Conservation (phyloP, 2,888 invertebrate species). For the Heliconius sara region DNA sequence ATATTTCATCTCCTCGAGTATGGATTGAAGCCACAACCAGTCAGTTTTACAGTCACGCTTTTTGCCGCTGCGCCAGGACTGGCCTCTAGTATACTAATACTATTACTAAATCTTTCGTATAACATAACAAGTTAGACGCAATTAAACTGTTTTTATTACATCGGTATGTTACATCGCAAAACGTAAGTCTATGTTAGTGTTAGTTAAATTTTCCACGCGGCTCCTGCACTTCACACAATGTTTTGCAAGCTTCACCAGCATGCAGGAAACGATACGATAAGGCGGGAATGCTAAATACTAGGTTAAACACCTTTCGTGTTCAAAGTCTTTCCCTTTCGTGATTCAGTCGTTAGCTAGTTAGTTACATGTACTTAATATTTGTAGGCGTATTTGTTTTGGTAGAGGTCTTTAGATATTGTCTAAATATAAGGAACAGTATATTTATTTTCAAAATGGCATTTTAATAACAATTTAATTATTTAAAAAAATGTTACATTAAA, state of each 20-base stretch:
- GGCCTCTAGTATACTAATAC: no score
- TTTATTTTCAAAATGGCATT: no score
- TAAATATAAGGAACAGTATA: not conserved
- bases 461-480: no score
- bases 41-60: no score
- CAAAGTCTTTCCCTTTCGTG: not conserved
- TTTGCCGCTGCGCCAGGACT: no score
- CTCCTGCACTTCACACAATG: not conserved
- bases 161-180: not conserved
- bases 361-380: not conserved
- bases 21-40: no score
- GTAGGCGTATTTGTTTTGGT: not conserved
- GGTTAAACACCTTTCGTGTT: constrained; percentile 9
- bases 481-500: no score
- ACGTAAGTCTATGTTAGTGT: not conserved
- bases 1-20: no score
- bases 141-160: not conserved
- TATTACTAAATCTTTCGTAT: no score
- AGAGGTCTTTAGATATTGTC: not conserved
- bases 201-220: not conserved
- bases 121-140: not conserved
- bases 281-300: not conserved
- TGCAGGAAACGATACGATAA: constrained; percentile 6
- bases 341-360: not conserved
- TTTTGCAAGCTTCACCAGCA: not conserved